Conservation (phyloP, 2,888 invertebrate genomes). For the Conus canariensis region DNA sequence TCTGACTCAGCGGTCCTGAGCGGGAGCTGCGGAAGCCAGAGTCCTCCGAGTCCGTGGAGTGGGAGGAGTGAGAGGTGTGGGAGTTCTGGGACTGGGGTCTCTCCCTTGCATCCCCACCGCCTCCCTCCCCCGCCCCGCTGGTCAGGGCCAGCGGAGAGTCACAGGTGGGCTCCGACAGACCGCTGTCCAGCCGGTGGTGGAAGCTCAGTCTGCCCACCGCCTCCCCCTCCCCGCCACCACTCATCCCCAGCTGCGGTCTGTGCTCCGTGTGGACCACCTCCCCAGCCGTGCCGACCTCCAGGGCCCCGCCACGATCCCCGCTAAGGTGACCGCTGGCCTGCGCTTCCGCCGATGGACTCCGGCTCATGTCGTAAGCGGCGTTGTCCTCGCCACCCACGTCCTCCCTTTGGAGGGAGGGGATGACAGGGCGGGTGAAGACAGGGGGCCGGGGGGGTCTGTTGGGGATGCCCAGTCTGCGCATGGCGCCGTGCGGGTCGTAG, state of each 20-base stretch:
- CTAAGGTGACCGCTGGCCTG: conserved; percentile 14
- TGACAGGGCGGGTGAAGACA: conserved; percentile 50
- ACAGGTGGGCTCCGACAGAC: conserved; percentile 43
- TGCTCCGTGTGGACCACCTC: neutral
- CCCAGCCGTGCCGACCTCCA: neutral
- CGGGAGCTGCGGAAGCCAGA: conserved; percentile 73
- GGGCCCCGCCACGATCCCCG: neutral
- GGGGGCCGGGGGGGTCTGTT: conserved; percentile 60
- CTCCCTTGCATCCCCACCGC: conserved; percentile 58
- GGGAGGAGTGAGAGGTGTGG: conserved; percentile 46
- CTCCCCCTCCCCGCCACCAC: neutral
- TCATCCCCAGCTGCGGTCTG: neutral
- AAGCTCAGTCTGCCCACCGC: conserved; percentile 18
- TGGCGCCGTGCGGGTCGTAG: conserved; percentile 68
- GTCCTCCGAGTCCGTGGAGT: conserved; percentile 71
- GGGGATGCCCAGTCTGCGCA: conserved; percentile 55
- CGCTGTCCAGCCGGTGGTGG: conserved; percentile 45
- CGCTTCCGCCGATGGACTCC: conserved; percentile 54
- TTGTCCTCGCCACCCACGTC: conserved; percentile 51
- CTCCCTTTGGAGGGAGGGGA: neutral
- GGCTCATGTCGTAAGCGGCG: conserved; percentile 53
- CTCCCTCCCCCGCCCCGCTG: conserved; percentile 45
- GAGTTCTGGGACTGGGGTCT: conserved; percentile 71
- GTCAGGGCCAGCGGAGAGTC: neutral
- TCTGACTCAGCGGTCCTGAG: conserved; percentile 34